Percentiles rank a stretch among this genome's conserved stretches.
These are phyloP conservation scores for Zoanthus solanderi DNA, from an alignment of 92 coral and sea anemone genomes.

Conservation along the genomic window DNA sequence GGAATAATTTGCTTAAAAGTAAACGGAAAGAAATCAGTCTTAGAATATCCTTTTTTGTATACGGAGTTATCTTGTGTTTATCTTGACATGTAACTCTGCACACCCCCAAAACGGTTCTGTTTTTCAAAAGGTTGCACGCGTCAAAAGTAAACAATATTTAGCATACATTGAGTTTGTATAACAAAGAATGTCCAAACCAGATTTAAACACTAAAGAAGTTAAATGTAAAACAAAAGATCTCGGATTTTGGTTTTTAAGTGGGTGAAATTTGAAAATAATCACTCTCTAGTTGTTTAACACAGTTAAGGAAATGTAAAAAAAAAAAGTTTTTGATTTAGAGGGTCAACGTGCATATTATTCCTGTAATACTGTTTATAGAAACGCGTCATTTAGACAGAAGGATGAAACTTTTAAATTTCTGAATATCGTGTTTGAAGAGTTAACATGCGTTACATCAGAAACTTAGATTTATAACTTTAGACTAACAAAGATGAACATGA, in stretches of 20 bases:
- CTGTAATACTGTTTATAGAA: neutral
- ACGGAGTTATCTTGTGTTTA: neutral
- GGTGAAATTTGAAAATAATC: neutral
- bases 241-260: neutral
- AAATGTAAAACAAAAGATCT: neutral
- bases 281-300: neutral
- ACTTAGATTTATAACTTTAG: too few relatives aligned
- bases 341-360: neutral
- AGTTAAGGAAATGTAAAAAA: neutral
- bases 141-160: slow-evolving; percentile 18
- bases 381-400: too few relatives aligned
- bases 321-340: neutral
- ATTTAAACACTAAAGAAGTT: neutral
- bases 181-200: neutral
- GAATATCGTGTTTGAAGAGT: too few relatives aligned
- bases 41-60: neutral
- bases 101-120: neutral
- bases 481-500: too few relatives aligned
- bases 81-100: slow-evolving; percentile 25
- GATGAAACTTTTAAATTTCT: too few relatives aligned
- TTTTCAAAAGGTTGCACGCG: slow-evolving; percentile 13
- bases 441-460: too few relatives aligned
- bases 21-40: slow-evolving; percentile 30
- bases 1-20: slow-evolving; percentile 11
- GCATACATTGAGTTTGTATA: neutral